Base-by-base conservation (phyloP, 2,888 invertebrate genomes). In the Catocala sponsa region DNA sequence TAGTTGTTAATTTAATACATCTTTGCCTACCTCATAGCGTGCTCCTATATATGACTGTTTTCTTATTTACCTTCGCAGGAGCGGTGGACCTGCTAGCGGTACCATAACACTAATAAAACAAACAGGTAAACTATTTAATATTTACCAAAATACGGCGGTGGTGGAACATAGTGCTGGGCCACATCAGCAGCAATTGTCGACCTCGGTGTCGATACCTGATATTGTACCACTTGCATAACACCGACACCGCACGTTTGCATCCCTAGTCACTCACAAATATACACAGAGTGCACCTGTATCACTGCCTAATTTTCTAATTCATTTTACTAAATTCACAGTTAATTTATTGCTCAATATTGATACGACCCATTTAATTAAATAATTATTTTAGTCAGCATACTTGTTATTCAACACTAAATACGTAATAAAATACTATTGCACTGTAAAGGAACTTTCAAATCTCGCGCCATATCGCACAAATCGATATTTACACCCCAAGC, bases 201-300 rank as follows among this genome's bases (percentile, higher is more conserved):
- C 76, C 95, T 95, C 0, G 91, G 91, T 61, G 93, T 87, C 70
- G 94, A 91, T 77, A 96, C 95, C 85, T 96, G 95, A 83, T 96
- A 96, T 78, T 96, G 96, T 60, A 96, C 92, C 70, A 96, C 95
- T 93, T 96, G 96, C 96, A 96, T 96, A 74, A 96, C 94, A 78
- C 95, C 95, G 82, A 95, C 94, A 25, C 25, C 25, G 25, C 25
- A 25, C 25, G 25, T 25, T 89, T 95, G 95, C 96, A 96, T 96
- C 76, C 81, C 83, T 74, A 80, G 55, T 63, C 41, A 33, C 13
- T 61, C 51, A 52, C 25, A 42, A 44, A 33, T 25, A n/a, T 38
- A 54, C 13, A 25, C 41, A 47, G 47, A 44, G 6, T 38, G 4
- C 35, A 38, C 35, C 35, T 38, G 6, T 9, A 38, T 9, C 35